phyloP scores from a whole-genome alignment of 2,888 invertebrate species.

The Philaethria dido region DNA sequence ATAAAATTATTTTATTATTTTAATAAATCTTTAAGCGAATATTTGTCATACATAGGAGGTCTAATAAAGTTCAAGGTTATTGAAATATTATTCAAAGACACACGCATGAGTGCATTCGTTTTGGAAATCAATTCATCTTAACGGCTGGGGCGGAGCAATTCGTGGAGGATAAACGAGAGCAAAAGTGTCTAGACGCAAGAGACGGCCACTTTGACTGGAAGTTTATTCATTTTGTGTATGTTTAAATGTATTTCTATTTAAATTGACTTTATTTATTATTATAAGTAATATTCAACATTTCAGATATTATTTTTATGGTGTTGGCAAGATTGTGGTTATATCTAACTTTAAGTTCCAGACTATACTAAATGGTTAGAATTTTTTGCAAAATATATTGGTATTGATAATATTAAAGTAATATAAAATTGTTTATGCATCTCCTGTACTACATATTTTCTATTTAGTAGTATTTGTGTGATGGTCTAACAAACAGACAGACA shows the following conservation, averaged over 20 bases:
- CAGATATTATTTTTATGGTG: background rate
- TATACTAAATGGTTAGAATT: too few species aligned
- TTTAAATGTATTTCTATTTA: constrained; percentile 4
- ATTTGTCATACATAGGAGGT: too few species aligned
- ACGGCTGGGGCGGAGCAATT: constrained; percentile 2
- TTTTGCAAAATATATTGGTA: too few species aligned
- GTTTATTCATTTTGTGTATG: constrained; percentile 12
- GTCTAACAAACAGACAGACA: too few species aligned
- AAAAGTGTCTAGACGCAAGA: constrained; percentile 21
- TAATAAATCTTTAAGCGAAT: too few species aligned
- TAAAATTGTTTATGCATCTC: too few species aligned
- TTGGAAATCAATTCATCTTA: constrained; percentile 7
- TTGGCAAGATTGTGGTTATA: background rate
- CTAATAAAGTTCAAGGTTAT: background rate
- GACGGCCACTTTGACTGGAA: background rate
- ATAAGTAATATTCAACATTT: background rate
- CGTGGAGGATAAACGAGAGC: constrained; percentile 9
- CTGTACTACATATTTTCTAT: too few species aligned
- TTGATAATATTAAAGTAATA: too few species aligned
- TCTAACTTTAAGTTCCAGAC: too few species aligned
- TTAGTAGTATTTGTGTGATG: too few species aligned
- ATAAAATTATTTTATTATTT: too few species aligned
- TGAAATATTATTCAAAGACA: background rate
- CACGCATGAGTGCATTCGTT: constrained; percentile 9
- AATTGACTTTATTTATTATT: background rate